Base-by-base conservation (phyloP, 1,140 invertebrate genomes). In the Portunus trituberculatus region DNA sequence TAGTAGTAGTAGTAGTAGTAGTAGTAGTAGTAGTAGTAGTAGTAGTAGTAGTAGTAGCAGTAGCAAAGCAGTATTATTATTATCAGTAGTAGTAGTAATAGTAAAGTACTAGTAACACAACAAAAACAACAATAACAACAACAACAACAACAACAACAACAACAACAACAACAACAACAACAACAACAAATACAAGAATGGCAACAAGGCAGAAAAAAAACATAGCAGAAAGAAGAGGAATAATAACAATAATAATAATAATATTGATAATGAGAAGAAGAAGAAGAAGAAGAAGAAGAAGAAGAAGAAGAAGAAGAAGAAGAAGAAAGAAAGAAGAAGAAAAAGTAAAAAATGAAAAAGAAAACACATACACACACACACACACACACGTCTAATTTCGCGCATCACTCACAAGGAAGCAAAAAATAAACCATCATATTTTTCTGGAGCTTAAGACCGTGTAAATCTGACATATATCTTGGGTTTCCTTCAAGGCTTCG, bases 181-280 rank as follows among this genome's bases (percentile, higher is more conserved):
- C 32, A 46, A 39, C 32, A 46, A 90, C 32, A 90, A 90, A 3
- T 16, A 90, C 32, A 20, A 90, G 28, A 46, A 6, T 90, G 12
- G 32, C 32, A 46, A 90, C 2, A 20, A 90, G 28, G n/a, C 28
- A 31, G n/a, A 86, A 31, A 46, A 90, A 31, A 46, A 90, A 31
- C 52, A 90, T 90, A n/a, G 2, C 45, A 39, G 45, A 31, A 28
- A 90, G 28, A 39, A 90, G 28, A 28, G 32, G 3, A n/a, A 46
- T 90, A n/a, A 46, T 45, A 28, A 90, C 32, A 28, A 90, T 90
- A 28, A 39, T 90, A 28, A 90, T 46, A n/a, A 90, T 90, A 28
- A 90, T 90, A 28, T 46, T 8, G 6, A 45, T 31, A 28, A 39
- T 14, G 29, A 90, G 0, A 12, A 90, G 0, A 20, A 90, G 0